Conservation (phyloP, 2,888 invertebrate species). For the Rotaria sp. region DNA sequence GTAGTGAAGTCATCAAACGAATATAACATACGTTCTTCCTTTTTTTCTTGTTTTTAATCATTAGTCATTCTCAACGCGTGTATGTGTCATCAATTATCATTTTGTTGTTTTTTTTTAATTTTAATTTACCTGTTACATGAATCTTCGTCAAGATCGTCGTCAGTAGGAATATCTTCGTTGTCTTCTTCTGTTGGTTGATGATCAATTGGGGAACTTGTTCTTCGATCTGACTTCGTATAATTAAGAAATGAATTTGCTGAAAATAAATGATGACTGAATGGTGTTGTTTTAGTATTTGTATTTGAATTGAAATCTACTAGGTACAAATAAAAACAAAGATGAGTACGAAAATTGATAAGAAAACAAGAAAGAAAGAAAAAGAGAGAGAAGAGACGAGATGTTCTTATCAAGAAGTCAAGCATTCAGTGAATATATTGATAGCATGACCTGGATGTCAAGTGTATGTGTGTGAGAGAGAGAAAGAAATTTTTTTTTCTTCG, state of each 20-base stretch:
- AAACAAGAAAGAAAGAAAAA: background rate
- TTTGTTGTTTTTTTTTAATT: background rate
- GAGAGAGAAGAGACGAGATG: background rate
- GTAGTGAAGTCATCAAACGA: background rate
- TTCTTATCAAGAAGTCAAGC: slow-evolving; percentile 13
- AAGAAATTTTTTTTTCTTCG: background rate
- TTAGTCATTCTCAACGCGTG: background rate
- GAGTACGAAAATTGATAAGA: background rate
- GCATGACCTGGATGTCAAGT: slow-evolving; percentile 12
- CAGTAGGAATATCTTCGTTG: background rate
- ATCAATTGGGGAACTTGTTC: background rate
- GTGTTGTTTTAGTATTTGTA: slow-evolving; percentile 4
- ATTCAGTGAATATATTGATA: slow-evolving; percentile 15
- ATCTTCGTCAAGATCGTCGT: background rate
- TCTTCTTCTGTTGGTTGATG: background rate
- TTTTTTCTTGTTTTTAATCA: too few relatives aligned
- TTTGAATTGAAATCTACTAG: slow-evolving; percentile 10
- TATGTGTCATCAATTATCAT: background rate
- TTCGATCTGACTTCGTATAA: background rate
- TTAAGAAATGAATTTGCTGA: background rate
- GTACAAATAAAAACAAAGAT: background rate
- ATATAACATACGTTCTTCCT: background rate
- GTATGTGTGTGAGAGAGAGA: background rate
- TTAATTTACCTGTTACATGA: background rate
- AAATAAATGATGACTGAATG: background rate